These are phyloP conservation scores for Hycleus phaleratus DNA, from an alignment of 1,140 invertebrate species.

Conservation along the genomic window DNA sequence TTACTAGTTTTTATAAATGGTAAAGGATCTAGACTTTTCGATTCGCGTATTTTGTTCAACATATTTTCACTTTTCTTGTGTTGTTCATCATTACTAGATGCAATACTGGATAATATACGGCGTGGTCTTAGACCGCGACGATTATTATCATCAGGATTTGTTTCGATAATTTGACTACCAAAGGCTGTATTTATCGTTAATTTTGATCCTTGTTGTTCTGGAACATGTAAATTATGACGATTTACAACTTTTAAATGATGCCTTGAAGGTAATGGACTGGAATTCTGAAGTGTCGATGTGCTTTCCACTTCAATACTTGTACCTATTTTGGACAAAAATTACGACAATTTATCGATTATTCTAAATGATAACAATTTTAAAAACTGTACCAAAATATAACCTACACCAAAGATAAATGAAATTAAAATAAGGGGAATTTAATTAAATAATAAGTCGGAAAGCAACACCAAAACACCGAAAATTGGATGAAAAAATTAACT, in stretches of 20 bases:
- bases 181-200: conserved; percentile 44
- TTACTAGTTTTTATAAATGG: conserved; percentile 34
- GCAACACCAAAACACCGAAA: conserved; percentile 12
- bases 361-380: neutral
- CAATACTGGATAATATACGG: conserved; percentile 47
- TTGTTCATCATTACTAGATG: conserved; percentile 46
- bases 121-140: conserved; percentile 35
- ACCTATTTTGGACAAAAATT: conserved; percentile 22
- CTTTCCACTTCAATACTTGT: conserved; percentile 38
- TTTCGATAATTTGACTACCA: conserved; percentile 39
- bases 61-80: conserved; percentile 39
- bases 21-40: conserved; percentile 46
- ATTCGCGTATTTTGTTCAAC: conserved; percentile 42
- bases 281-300: conserved; percentile 36
- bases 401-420: neutral
- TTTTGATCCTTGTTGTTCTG: conserved; percentile 41
- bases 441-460: conserved; percentile 29
- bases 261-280: conserved; percentile 31
- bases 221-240: conserved; percentile 31
- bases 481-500: conserved; percentile 10
- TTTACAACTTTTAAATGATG: conserved; percentile 26
- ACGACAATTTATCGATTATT: conserved; percentile 16
- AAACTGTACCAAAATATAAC: neutral
- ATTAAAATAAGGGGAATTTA: neutral
- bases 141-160: conserved; percentile 32